Base-by-base conservation (phyloP, 2,113 vertebrate species). In the Myrmecophaga tridactyla region DNA sequence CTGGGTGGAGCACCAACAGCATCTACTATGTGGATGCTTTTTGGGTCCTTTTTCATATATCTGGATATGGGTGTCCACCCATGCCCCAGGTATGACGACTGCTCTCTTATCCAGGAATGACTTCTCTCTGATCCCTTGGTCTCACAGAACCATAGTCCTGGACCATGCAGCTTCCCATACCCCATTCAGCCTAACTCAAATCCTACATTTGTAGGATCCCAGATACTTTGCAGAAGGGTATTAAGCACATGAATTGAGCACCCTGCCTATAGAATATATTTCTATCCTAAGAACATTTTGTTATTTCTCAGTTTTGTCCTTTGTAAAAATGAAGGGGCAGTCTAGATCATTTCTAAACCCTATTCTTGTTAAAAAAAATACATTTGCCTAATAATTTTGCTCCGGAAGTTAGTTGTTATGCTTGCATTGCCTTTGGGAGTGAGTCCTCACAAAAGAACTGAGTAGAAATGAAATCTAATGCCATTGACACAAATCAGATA, bases 361-460 rank as follows among this genome's bases (percentile, higher is more conserved):
- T 36, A 25, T 51, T 92, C 39, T 36, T 46, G 25, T 94, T 96
- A 62, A 36, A 75, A 95, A 92, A 94, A 91, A 53, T 89, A 82
- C 51, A 83, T 86, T 96, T 89, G 56, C 43, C 60, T 83, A 93
- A 70, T 67, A 29, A 80, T 67, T 96, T 95, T 95, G 48, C 15
- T 92, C 41, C 46, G 72, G 77, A 96, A 94, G 46, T 56, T 36
- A 95, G 27, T 93, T 89, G 41, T 36, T 86, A n/a, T 85, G 31
- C 41, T 84, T 36, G 2, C 56, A 83, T 92, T 75, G 77, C n/a
- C 58, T 90, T 18, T 62, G 58, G 43, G 81, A 48, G 56, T 63
- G 39, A 89, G 15, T n/a, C 60, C 94, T 72, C 80, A 89, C 39
- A 92, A 90, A 70, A 80, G 31, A 29, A 78, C 41, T 73, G 51